Evolutionary conservation across 2,113 vertebrate genomes (phyloP).

Genomic region (Bujurquina vittata): DNA sequence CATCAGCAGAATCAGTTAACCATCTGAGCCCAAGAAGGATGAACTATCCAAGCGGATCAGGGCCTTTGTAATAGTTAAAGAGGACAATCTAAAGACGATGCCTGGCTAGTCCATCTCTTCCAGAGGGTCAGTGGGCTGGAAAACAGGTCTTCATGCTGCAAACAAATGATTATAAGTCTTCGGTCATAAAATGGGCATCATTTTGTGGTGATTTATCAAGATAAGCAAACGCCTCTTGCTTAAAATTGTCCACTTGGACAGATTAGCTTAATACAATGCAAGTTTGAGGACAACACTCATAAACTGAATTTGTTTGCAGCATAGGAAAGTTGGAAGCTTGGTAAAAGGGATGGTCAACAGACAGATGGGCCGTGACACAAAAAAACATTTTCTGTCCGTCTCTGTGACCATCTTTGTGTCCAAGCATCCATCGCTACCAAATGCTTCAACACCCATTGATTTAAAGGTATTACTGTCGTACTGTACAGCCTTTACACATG

Average conservation of each 20-base stretch:
- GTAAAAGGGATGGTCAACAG: not conserved
- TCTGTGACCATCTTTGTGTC: conserved; percentile 10
- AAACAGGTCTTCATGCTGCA: conserved; percentile 9
- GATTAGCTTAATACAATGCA: not conserved
- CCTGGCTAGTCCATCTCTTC: conserved; percentile 63
- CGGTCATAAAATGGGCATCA: not conserved
- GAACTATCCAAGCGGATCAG: conserved; percentile 73
- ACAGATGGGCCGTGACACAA: conserved; percentile 2
- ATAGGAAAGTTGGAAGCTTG: conserved; percentile 21
- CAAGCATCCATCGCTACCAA: conserved; percentile 6
- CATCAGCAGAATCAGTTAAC: not conserved
- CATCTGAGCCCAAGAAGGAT: conserved; percentile 42
- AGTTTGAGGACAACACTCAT: not conserved
- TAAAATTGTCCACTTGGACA: not conserved
- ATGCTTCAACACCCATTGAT: not conserved
- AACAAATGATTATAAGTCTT: conserved; percentile 20
- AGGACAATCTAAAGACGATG: conserved; percentile 83
- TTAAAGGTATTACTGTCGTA: conserved; percentile 20
- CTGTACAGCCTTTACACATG: conserved; percentile 51
- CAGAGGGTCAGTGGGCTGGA: conserved; percentile 40
- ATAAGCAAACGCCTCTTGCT: not conserved
- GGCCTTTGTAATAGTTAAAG: conserved; percentile 82
- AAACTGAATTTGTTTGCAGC: conserved; percentile 27
- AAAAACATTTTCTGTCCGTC: not conserved
- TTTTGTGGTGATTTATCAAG: not conserved